Evolutionary conservation across 2,797 vertebrate genomes (phyloP).

Genomic region (Thalassophryne amazonica): DNA sequence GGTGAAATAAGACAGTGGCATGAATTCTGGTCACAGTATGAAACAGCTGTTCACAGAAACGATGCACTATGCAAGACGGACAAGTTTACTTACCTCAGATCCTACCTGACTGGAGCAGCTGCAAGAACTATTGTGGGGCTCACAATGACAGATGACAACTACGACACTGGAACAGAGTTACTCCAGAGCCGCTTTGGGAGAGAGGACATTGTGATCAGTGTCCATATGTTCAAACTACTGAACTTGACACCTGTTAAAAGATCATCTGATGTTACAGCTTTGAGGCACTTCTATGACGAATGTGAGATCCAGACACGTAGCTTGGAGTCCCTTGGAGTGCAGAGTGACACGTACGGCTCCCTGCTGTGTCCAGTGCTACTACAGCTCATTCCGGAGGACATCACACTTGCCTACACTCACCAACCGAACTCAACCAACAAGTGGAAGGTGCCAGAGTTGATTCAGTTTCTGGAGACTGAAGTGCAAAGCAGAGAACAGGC

Average conservation of each 20-base stretch:
- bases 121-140: constrained; percentile 9
- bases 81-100: constrained; percentile 14
- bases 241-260: constrained; percentile 24
- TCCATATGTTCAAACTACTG: constrained; percentile 12
- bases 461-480: constrained; percentile 7
- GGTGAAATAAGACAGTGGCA: constrained; percentile 22
- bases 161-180: neutral
- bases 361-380: constrained; percentile 17
- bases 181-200: constrained; percentile 20
- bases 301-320: constrained; percentile 11
- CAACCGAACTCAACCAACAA: neutral
- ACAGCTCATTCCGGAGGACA: constrained; percentile 23
- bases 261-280: constrained; percentile 4
- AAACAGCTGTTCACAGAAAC: constrained; percentile 24
- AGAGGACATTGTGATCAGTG: constrained; percentile 18
- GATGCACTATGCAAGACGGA: constrained; percentile 17
- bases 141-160: constrained; percentile 6
- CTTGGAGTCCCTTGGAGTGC: too few relatives aligned
- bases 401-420: neutral
- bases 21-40: constrained; percentile 22
- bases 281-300: constrained; percentile 21
- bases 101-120: constrained; percentile 6
- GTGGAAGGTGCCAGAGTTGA: constrained; percentile 7
- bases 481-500: constrained; percentile 7
- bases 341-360: constrained; percentile 19